These are phyloP conservation scores for Synanthedon formicaeformis DNA, from an alignment of 2,888 invertebrate genomes.

Conservation along the genomic window DNA sequence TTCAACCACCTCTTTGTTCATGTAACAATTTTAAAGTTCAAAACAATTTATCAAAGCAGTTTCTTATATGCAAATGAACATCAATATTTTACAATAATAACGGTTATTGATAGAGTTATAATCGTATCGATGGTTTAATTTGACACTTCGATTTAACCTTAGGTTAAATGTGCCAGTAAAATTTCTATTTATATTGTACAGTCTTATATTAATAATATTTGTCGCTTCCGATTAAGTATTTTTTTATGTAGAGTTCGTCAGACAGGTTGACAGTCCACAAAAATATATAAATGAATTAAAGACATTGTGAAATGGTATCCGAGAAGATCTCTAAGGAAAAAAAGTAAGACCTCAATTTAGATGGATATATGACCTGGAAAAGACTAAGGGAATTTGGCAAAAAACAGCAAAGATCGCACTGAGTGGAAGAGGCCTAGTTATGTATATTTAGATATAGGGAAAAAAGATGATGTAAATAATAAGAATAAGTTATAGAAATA, in stretches of 20 bases:
- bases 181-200: neutral
- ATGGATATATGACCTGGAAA: too few species aligned
- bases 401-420: too few species aligned
- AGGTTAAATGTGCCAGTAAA: neutral
- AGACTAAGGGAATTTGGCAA: too few species aligned
- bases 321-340: too few species aligned
- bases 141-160: neutral
- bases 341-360: too few species aligned
- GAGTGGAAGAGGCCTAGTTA: too few species aligned
- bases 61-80: neutral
- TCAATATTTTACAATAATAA: neutral
- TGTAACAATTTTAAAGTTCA: neutral
- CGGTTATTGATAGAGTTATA: neutral
- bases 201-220: neutral
- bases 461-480: too few species aligned
- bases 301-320: too few species aligned
- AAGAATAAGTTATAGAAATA: too few species aligned
- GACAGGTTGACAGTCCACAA: neutral
- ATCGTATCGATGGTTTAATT: neutral
- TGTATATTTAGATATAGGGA: too few species aligned
- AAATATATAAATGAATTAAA: too few species aligned
- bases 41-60: neutral
- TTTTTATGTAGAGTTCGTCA: neutral
- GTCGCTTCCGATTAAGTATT: neutral
- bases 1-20: neutral